Conservation (phyloP, 1,140 invertebrate genomes). For the Tribolium castaneum region DNA sequence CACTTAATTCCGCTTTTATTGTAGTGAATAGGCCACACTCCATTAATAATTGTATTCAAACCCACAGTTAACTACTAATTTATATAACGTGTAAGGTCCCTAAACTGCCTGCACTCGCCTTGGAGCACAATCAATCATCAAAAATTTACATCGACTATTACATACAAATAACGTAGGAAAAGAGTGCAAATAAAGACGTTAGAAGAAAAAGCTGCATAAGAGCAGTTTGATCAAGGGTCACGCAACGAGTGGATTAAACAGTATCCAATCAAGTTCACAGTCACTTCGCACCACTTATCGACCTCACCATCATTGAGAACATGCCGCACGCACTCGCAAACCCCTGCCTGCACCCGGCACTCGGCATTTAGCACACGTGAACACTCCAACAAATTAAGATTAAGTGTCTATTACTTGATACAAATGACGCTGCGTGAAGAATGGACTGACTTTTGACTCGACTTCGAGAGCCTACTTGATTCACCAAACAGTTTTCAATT, state of each 20-base stretch:
- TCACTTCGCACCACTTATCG: conserved; percentile 50
- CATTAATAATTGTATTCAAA: conserved; percentile 47
- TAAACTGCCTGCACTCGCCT: neutral
- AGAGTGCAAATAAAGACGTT: neutral
- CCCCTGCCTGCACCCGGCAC: conserved; percentile 22
- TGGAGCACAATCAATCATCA: neutral
- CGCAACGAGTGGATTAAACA: conserved; percentile 49
- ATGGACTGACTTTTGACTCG: conserved; percentile 1
- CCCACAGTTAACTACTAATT: conserved; percentile 46
- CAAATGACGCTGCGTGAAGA: neutral
- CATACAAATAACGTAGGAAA: neutral
- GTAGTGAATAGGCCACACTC: conserved; percentile 44
- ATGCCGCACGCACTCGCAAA: conserved; percentile 21
- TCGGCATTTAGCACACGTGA: conserved; percentile 40
- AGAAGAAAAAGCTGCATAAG: conserved; percentile 20
- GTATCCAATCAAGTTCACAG: conserved; percentile 52
- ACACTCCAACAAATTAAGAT: conserved; percentile 43
- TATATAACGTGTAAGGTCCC: conserved; percentile 16
- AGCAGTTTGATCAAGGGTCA: conserved; percentile 40
- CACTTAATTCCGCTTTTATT: conserved; percentile 51
- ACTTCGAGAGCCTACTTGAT: neutral
- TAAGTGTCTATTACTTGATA: conserved; percentile 26
- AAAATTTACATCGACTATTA: neutral
- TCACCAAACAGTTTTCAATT: too few relatives aligned
- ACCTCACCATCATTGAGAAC: conserved; percentile 34